Conservation (phyloP, 2,797 vertebrate species). For the Gymnodraco acuticeps region DNA sequence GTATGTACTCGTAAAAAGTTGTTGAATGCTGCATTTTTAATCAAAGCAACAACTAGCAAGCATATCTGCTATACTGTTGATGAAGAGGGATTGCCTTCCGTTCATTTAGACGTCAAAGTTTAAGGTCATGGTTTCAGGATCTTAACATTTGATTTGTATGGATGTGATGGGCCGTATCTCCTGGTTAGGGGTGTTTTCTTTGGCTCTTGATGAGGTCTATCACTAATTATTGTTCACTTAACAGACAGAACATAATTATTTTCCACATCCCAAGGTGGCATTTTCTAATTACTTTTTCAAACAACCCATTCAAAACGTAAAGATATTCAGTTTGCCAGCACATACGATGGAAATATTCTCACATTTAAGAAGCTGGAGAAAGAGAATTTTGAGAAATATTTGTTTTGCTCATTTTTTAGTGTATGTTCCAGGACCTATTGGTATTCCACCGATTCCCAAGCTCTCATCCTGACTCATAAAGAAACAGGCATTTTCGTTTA, state of each 20-base stretch:
- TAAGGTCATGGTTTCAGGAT: not conserved
- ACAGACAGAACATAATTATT: not conserved
- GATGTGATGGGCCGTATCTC: not conserved
- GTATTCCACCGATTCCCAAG: too few relatives aligned
- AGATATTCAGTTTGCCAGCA: not conserved
- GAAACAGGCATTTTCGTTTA: too few relatives aligned
- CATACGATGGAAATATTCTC: not conserved
- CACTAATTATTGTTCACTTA: not conserved
- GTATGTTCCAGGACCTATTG: too few relatives aligned
- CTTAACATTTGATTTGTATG: not conserved
- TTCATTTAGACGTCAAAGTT: slow-evolving; percentile 4
- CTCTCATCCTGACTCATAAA: too few relatives aligned
- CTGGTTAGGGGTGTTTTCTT: not conserved
- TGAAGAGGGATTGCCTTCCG: not conserved
- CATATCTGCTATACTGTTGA: not conserved
- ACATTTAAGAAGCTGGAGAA: too few relatives aligned
- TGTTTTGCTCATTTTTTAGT: too few relatives aligned
- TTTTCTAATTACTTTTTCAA: not conserved
- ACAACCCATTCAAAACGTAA: not conserved
- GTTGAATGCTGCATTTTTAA: slow-evolving; percentile 14
- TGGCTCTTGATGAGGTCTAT: not conserved
- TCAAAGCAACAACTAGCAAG: slow-evolving; percentile 3
- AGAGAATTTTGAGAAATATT: not conserved
- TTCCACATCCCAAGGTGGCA: too few relatives aligned
- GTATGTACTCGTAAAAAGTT: slow-evolving; percentile 7